A percentile compares a stretch with the other conserved stretches of the same genome.
Evolutionary conservation across 2,113 vertebrate species (phyloP).

Genomic region (Centropus unirufus): DNA sequence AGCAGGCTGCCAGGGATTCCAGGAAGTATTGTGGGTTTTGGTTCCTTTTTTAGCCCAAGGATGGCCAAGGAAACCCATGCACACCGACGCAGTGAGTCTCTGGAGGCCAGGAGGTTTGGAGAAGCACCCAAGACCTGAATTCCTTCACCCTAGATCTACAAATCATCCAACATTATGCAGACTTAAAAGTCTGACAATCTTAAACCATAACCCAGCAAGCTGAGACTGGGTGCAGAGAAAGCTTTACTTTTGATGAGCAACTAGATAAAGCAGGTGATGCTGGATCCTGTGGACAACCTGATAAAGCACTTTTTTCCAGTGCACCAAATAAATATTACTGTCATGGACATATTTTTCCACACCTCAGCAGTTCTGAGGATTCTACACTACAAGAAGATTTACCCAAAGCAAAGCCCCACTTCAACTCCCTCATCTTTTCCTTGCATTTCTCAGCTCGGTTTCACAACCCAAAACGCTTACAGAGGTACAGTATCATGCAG

Average conservation of each 20-base stretch:
- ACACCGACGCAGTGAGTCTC: not conserved
- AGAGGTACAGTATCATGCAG: not conserved
- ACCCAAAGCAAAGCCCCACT: not conserved
- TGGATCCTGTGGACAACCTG: not conserved
- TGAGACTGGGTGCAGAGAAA: not conserved
- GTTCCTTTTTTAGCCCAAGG: not conserved
- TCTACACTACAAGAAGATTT: not conserved
- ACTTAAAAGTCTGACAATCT: not conserved
- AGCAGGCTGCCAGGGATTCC: not conserved
- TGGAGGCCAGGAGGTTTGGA: not conserved
- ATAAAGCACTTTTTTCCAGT: not conserved
- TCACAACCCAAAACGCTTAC: not conserved
- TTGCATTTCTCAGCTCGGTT: not conserved
- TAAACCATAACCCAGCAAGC: not conserved
- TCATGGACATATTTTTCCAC: not conserved
- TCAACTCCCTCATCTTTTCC: not conserved
- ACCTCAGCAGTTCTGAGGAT: not conserved
- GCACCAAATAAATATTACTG: not conserved
- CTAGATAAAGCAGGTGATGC: not conserved
- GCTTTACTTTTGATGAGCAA: not conserved
- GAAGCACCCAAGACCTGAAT: not conserved
- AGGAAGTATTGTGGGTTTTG: rapidly evolving
- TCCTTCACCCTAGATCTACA: not conserved
- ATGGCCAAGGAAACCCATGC: not conserved
- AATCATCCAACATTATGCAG: not conserved